Evolutionary conservation across 2,888 invertebrate species (phyloP).

Genomic region (Rhogogaster chlorosoma): DNA sequence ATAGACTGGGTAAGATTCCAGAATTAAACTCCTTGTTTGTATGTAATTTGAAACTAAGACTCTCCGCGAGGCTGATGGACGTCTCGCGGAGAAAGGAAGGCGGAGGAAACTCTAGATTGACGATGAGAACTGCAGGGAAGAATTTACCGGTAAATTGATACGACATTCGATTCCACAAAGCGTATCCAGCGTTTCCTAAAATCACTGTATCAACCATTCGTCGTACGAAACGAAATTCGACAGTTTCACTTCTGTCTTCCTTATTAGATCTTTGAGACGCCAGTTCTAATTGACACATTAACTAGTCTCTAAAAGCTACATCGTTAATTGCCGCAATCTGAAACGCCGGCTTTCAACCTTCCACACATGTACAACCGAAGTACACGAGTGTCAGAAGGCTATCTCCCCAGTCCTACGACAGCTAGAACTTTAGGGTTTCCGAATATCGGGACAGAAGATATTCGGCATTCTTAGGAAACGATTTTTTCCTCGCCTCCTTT

Average conservation of each 20-base stretch:
- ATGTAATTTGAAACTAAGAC: constrained; percentile 6
- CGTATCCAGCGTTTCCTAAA: not conserved
- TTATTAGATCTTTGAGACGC: not conserved
- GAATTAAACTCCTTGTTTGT: constrained; percentile 35
- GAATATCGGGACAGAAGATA: not conserved
- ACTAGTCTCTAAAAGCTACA: not conserved
- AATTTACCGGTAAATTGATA: constrained; percentile 7
- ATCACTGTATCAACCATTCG: not conserved
- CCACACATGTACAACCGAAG: not conserved
- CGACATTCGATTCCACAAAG: constrained; percentile 11
- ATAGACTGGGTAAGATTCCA: not conserved
- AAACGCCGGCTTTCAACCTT: constrained; percentile 8
- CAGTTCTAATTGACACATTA: constrained; percentile 9
- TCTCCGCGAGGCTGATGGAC: not conserved
- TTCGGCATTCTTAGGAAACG: not conserved
- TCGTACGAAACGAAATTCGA: not conserved
- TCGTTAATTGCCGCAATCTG: constrained; percentile 35
- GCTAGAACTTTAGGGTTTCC: not conserved
- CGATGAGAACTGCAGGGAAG: not conserved
- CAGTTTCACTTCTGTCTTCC: not conserved
- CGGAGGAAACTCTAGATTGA: constrained; percentile 11
- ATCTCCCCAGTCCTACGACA: not conserved
- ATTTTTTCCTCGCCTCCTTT: constrained; percentile 29
- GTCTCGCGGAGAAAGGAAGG: not conserved
- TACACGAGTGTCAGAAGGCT: not conserved